A percentile compares a stretch with the other conserved stretches of the same genome.
Conservation (phyloP, 1,140 invertebrate genomes). For the Drosophila kurseongensis region DNA sequence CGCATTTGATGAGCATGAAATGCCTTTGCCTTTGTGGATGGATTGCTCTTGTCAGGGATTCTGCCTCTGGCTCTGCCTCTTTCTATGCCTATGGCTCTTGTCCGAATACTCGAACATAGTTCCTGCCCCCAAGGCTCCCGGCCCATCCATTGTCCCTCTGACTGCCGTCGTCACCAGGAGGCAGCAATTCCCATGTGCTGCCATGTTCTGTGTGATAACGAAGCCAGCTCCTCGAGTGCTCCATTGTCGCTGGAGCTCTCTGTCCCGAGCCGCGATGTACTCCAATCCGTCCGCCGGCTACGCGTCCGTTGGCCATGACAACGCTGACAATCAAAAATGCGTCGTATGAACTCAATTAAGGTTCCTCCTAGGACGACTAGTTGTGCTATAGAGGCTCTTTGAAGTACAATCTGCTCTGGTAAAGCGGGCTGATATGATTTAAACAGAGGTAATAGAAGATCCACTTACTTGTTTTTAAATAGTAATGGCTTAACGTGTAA, state of each 20-base stretch:
- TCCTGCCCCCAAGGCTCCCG: slow-evolving; percentile 5
- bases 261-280: slow-evolving; percentile 41
- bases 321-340: slow-evolving; percentile 67
- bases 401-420: neutral
- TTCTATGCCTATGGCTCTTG: slow-evolving; percentile 15
- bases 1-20: slow-evolving; percentile 83
- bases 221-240: slow-evolving; percentile 47
- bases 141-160: slow-evolving; percentile 69
- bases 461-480: neutral
- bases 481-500: neutral
- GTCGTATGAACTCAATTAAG: slow-evolving; percentile 79
- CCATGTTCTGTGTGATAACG: slow-evolving; percentile 79
- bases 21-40: slow-evolving; percentile 60
- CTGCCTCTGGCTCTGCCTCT: neutral
- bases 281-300: slow-evolving; percentile 9
- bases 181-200: slow-evolving; percentile 78
- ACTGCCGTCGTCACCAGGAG: slow-evolving; percentile 40
- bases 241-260: slow-evolving; percentile 50
- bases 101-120: neutral
- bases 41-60: slow-evolving; percentile 59
- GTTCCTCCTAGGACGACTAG: slow-evolving; percentile 13
- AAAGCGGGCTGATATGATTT: neutral
- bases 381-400: neutral
- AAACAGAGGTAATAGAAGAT: neutral
- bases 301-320: slow-evolving; percentile 30